Percentiles rank a stretch among this genome's conserved stretches.
phyloP scores from a whole-genome alignment of 2,797 vertebrate species.

The Syndactyla subalaris region DNA sequence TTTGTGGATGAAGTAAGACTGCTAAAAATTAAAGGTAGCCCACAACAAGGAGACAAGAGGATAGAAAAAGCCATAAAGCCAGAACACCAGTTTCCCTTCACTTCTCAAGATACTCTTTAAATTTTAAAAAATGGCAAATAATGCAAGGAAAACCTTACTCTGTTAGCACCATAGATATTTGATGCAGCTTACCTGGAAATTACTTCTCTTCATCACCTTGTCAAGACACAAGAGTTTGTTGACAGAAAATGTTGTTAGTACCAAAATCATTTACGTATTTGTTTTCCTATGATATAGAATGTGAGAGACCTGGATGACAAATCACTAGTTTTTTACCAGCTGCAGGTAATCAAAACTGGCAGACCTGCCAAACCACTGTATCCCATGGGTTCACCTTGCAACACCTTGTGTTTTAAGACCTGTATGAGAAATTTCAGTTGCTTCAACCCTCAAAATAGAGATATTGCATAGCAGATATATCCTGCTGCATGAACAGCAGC shows the following conservation, averaged over 20 bases:
- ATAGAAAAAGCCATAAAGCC: not conserved
- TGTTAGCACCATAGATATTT: not conserved
- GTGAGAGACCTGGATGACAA: not conserved
- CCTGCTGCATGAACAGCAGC: not conserved
- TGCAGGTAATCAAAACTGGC: not conserved
- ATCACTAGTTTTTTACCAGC: not conserved
- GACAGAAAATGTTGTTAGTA: not conserved
- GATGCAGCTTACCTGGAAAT: not conserved
- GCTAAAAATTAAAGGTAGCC: not conserved
- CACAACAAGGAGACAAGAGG: not conserved
- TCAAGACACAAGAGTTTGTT: not conserved
- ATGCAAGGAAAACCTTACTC: not conserved
- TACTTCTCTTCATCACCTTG: not conserved
- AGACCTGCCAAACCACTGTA: not conserved
- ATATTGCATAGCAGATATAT: not conserved
- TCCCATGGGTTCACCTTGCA: not conserved
- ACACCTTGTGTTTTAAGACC: not conserved
- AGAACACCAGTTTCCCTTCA: not conserved
- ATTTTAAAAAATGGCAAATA: not conserved
- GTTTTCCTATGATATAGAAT: not conserved
- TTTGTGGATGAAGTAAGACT: not conserved
- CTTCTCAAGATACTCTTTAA: not conserved
- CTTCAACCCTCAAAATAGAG: not conserved
- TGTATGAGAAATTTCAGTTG: not conserved
- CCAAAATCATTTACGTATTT: not conserved